A percentile compares a stretch with the other conserved stretches of the same genome.
These are phyloP conservation scores for Eupithecia abbreviata DNA, from an alignment of 2,888 invertebrate species.

Conservation along the genomic window DNA sequence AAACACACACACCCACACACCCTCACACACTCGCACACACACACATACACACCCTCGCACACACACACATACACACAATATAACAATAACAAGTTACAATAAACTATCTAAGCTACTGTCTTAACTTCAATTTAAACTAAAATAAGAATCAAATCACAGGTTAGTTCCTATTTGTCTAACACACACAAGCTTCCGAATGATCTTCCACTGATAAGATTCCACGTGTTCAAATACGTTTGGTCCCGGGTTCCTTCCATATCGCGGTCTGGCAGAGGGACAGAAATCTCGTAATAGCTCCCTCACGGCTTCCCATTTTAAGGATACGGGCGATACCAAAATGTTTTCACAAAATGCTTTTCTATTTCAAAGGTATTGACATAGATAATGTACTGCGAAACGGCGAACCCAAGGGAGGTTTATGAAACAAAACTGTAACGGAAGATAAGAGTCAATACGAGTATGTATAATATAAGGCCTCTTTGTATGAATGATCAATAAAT, in stretches of 20 bases:
- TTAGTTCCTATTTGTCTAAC: not conserved
- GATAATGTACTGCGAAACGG: constrained; percentile 70
- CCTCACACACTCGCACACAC: no score
- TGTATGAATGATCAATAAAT: constrained; percentile 3
- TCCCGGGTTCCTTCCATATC: constrained; percentile 51
- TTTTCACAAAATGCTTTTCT: constrained; percentile 74
- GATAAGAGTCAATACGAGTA: constrained; percentile 63
- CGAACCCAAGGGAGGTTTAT: constrained; percentile 65
- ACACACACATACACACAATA: no score
- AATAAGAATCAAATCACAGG: not conserved
- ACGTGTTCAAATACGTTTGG: constrained; percentile 46
- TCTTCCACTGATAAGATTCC: constrained; percentile 47
- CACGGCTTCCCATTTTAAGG: constrained; percentile 71
- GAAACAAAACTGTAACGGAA: constrained; percentile 69
- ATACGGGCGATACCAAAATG: constrained; percentile 77
- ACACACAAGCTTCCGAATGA: not conserved
- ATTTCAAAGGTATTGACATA: constrained; percentile 75
- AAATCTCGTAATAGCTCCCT: constrained; percentile 77
- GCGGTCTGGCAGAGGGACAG: constrained; percentile 62
- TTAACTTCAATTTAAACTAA: not conserved
- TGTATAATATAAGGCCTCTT: not conserved
- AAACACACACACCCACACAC: no score
- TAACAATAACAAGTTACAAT: no score
- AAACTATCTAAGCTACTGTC: not conserved
- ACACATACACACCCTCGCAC: no score